Conservation (phyloP, 2,797 vertebrate species). For the Cephalopachus bancanus region DNA sequence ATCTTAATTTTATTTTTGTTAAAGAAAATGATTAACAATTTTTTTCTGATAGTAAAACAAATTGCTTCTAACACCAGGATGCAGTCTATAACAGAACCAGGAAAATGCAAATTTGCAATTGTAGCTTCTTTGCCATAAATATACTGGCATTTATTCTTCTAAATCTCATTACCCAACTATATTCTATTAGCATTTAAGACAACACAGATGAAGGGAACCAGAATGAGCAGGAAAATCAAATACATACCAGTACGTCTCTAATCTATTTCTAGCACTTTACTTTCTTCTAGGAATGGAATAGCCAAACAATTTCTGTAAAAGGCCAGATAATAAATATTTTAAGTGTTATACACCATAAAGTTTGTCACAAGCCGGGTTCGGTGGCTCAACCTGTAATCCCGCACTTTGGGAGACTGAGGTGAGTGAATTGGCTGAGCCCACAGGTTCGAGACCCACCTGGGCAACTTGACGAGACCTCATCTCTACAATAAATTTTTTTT, state of each 20-base stretch:
- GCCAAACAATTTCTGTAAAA: not conserved
- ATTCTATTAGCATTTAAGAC: not conserved
- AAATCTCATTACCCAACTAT: not conserved
- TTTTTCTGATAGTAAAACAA: not conserved
- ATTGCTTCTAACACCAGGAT: not conserved
- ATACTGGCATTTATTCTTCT: not conserved
- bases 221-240: not conserved
- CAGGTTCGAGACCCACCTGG: no score
- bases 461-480: no score
- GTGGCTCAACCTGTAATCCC: no score
- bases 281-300: not conserved
- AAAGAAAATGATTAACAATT: not conserved
- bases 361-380: not conserved
- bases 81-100: not conserved
- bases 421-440: no score
- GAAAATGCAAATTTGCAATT: not conserved
- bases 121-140: not conserved
- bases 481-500: no score
- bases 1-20: not conserved
- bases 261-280: not conserved
- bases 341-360: not conserved
- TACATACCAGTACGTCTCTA: not conserved
- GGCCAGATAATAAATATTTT: not conserved
- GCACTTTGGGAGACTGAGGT: no score
- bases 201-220: not conserved